A percentile compares a stretch with the other conserved stretches of the same genome.
Evolutionary conservation across 2,797 vertebrate genomes (phyloP).

Genomic region (Nannoperca obscura): DNA sequence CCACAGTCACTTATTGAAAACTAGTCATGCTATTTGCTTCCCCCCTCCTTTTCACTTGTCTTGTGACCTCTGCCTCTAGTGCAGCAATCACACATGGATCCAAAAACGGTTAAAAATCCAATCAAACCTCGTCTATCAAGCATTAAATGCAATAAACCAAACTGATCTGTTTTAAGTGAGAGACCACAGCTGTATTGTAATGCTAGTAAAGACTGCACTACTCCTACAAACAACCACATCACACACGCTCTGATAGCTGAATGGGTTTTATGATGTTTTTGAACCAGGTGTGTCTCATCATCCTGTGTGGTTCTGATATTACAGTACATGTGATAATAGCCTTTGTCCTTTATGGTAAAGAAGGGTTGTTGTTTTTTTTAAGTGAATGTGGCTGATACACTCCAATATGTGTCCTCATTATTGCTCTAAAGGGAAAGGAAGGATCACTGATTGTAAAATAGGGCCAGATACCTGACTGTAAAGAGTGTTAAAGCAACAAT

Average conservation of each 20-base stretch:
- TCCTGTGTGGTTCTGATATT: slow-evolving; percentile 50
- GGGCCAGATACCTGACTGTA: slow-evolving; percentile 43
- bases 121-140: slow-evolving; percentile 29
- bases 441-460: slow-evolving; percentile 66
- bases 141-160: slow-evolving; percentile 46
- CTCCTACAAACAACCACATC: slow-evolving; percentile 27
- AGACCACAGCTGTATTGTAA: slow-evolving; percentile 35
- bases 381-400: slow-evolving; percentile 61
- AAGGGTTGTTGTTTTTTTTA: slow-evolving; percentile 34
- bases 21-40: slow-evolving; percentile 40
- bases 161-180: slow-evolving; percentile 9
- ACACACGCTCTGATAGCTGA: slow-evolving; percentile 30
- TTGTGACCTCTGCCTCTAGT: slow-evolving; percentile 39
- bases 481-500: slow-evolving; percentile 28
- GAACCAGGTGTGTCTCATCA: slow-evolving; percentile 50
- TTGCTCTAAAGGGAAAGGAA: slow-evolving; percentile 64
- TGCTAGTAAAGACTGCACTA: slow-evolving; percentile 4
- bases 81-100: slow-evolving; percentile 21
- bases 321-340: slow-evolving; percentile 37
- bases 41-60: slow-evolving; percentile 32
- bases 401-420: slow-evolving; percentile 60
- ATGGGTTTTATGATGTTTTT: slow-evolving; percentile 62
- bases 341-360: slow-evolving; percentile 41
- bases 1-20: slow-evolving; percentile 21
- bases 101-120: slow-evolving; percentile 40